Evolutionary conservation across 2,888 invertebrate species (phyloP), one percentile per base, ranked within the genome.

Genomic region (Conus canariensis): DNA sequence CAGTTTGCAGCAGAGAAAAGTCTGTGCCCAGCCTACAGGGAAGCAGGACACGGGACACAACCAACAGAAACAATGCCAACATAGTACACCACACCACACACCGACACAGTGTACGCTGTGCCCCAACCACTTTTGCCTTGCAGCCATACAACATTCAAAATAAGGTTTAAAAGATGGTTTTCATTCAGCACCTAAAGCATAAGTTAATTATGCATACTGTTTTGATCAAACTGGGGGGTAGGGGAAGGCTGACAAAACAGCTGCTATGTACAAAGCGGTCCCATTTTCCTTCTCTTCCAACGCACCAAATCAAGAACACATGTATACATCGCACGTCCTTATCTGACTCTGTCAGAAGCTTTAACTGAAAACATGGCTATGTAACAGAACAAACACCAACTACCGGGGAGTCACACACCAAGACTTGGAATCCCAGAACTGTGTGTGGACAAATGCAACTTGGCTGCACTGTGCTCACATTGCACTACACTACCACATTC

Each of bases 131-230:
- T 12, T 77, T 10, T 30, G 77, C 30, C 9, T 25, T 30, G 25
- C 77, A 77, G 25, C 5, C 30, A 14, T 30, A 77, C 77, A 30
- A 30, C 30, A 7, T 77, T 77, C 22, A 22, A 77, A 77, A 10
- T 9, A 30, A 25, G 9, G 12, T 30, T 14, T 30, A 45, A 80
- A 30, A 30, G 25, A 30, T 10, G 30, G 30, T 80, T 30, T 80
- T 80, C 30, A 12, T 30, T 80, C 77, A 80, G 77, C 77, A 80
- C 77, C 77, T 80, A 80, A 80, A 80, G 77, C 77, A 30, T 25
- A 80, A 80, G 12, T 30, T 30, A 80, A 80, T 80, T 80, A 80
- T 80, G 77, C 77, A 80, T 8, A 80, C 6, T 45, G 45, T 80
- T 80, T 80, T 80, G 77, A 80, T 80, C 77, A 10, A 80, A 25